These are phyloP conservation scores for Saiga tatarica DNA, from an alignment of 2,113 vertebrate species.

Conservation along the genomic window DNA sequence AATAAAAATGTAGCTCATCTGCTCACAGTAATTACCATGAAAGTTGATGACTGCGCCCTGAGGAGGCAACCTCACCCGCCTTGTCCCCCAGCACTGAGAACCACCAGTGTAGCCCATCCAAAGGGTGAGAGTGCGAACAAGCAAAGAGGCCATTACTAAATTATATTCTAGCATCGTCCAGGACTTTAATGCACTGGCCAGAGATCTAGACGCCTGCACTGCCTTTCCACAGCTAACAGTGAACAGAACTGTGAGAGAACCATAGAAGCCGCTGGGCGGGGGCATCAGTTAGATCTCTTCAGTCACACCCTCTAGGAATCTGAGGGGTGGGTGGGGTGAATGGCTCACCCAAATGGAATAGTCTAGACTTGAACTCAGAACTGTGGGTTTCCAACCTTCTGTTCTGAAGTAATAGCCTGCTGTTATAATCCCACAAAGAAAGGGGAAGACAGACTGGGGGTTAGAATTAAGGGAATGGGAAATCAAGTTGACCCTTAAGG, in stretches of 20 bases:
- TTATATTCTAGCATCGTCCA: background rate
- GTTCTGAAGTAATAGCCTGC: background rate
- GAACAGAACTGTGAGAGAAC: background rate
- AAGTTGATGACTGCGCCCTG: background rate
- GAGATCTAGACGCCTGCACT: background rate
- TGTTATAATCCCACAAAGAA: background rate
- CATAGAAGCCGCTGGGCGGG: background rate
- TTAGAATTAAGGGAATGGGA: background rate
- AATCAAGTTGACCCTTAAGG: background rate
- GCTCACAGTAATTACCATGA: background rate
- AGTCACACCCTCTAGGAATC: background rate
- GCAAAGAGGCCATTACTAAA: background rate
- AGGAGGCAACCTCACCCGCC: too few species aligned
- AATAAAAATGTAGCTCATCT: background rate
- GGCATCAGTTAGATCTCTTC: fast-evolving
- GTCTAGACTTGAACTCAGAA: background rate
- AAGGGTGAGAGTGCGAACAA: background rate
- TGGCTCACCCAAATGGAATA: background rate
- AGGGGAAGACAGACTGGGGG: too few species aligned
- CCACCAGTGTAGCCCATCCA: too few species aligned
- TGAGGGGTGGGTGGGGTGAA: background rate
- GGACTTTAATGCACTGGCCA: background rate
- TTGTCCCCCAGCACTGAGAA: background rate
- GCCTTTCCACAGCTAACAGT: background rate
- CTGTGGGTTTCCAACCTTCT: background rate